Conservation (phyloP, 2,113 vertebrate genomes). For the Tyrannus savana region DNA sequence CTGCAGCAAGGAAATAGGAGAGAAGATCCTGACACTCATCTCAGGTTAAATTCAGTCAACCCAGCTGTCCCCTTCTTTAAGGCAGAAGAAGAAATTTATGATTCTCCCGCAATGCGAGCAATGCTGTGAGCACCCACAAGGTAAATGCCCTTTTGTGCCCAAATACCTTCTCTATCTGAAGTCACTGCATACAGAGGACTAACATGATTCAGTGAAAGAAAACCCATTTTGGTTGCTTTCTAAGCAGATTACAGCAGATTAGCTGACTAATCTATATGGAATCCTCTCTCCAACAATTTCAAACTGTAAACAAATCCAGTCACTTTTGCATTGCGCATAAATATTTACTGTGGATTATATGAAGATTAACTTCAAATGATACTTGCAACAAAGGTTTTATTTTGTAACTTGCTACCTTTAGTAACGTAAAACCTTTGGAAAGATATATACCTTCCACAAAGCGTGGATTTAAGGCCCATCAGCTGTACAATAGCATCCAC, state of each 20-base stretch:
- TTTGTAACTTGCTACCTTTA: background rate
- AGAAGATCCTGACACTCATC: background rate
- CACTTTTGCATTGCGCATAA: slow-evolving; percentile 25
- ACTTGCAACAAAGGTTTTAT: slow-evolving; percentile 24
- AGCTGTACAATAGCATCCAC: background rate
- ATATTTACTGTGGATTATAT: slow-evolving; percentile 60
- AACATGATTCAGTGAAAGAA: slow-evolving; percentile 2
- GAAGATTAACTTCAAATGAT: slow-evolving; percentile 56
- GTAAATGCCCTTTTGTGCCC: background rate
- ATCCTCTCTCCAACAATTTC: slow-evolving; percentile 47
- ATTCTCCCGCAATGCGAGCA: background rate
- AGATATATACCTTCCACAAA: background rate
- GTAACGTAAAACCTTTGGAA: slow-evolving; percentile 22
- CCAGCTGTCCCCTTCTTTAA: background rate
- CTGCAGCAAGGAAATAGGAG: background rate
- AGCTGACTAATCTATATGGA: slow-evolving; percentile 51
- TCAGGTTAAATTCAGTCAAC: background rate
- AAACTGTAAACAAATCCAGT: slow-evolving; percentile 58
- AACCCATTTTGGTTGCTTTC: slow-evolving; percentile 18
- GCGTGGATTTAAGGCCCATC: background rate
- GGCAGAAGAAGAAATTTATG: slow-evolving; percentile 4
- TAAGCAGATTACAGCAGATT: slow-evolving; percentile 69
- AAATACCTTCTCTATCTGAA: background rate
- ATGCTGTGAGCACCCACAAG: background rate
- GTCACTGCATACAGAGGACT: background rate